A percentile compares a stretch with the other conserved stretches of the same genome.
Evolutionary conservation across 30 jellyfish, hydroid and myxozoan species (phyloP).

Genomic region (Cassiopea andromeda): DNA sequence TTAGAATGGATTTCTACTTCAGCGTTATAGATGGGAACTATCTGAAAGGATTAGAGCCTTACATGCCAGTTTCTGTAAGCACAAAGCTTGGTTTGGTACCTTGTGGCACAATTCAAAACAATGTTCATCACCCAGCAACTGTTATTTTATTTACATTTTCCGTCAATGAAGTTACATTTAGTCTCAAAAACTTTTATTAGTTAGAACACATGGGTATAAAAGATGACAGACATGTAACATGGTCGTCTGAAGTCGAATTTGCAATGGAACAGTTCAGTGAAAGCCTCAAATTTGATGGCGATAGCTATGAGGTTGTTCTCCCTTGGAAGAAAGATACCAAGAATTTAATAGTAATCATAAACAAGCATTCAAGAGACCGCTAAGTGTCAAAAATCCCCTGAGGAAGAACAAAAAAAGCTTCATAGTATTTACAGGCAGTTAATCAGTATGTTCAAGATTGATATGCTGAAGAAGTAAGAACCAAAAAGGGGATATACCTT

Average conservation of each 20-base stretch:
- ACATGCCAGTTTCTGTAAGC: neutral
- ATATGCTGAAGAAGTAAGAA: neutral
- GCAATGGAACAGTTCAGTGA: neutral
- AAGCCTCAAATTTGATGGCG: constrained; percentile 37
- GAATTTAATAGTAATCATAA: constrained; percentile 16
- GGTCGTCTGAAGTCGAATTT: neutral
- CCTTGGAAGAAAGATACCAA: constrained; percentile 36
- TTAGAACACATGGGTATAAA: neutral
- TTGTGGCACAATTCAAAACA: neutral
- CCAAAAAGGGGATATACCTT: constrained; percentile 10
- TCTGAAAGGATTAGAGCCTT: neutral
- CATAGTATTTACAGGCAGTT: neutral
- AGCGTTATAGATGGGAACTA: neutral
- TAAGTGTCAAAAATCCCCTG: neutral
- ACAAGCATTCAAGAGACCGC: neutral
- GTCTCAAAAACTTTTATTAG: neutral
- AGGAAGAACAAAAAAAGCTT: neutral
- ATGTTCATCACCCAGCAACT: neutral
- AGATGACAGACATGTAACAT: neutral
- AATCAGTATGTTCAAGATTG: constrained; percentile 10
- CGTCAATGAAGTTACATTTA: neutral
- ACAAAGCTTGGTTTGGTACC: neutral
- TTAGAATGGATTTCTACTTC: neutral
- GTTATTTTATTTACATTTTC: neutral
- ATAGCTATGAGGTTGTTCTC: constrained; percentile 56